These are phyloP conservation scores for Pyrochroa serraticornis DNA, from an alignment of 2,888 invertebrate genomes.

Conservation along the genomic window DNA sequence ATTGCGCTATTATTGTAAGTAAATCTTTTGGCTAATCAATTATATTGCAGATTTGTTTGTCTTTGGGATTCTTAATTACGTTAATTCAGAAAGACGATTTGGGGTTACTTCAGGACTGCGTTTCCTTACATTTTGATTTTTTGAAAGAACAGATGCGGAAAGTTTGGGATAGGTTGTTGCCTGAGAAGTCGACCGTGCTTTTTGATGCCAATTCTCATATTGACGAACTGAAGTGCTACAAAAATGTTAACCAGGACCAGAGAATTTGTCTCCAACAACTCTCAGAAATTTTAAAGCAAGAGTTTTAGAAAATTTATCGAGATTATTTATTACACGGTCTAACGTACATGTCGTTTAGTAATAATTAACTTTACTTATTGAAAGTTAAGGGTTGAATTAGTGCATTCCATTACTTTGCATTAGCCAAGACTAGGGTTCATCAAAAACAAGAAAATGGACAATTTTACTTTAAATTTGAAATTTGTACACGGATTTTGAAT, in stretches of 20 bases:
- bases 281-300: slow-evolving; percentile 4
- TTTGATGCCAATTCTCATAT: slow-evolving; percentile 48
- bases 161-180: slow-evolving; percentile 55
- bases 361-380: not conserved
- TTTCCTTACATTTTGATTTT: slow-evolving; percentile 59
- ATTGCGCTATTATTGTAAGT: not conserved
- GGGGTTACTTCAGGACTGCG: slow-evolving; percentile 59
- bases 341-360: no score
- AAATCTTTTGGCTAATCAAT: slow-evolving; percentile 12
- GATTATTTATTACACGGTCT: no score
- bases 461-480: no score
- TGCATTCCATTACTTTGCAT: slow-evolving; percentile 5
- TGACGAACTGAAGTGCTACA: slow-evolving; percentile 1
- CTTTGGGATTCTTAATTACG: slow-evolving; percentile 73
- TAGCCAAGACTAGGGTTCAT: no score
- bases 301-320: slow-evolving; percentile 11
- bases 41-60: slow-evolving; percentile 70
- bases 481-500: no score
- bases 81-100: slow-evolving; percentile 67
- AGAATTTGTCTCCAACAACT: slow-evolving; percentile 11
- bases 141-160: slow-evolving; percentile 53
- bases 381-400: not conserved
- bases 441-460: no score
- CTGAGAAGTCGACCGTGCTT: slow-evolving; percentile 55
- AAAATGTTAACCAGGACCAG: slow-evolving; percentile 7